Conservation (phyloP, 2,888 invertebrate genomes). For the Trachelus tabidus region DNA sequence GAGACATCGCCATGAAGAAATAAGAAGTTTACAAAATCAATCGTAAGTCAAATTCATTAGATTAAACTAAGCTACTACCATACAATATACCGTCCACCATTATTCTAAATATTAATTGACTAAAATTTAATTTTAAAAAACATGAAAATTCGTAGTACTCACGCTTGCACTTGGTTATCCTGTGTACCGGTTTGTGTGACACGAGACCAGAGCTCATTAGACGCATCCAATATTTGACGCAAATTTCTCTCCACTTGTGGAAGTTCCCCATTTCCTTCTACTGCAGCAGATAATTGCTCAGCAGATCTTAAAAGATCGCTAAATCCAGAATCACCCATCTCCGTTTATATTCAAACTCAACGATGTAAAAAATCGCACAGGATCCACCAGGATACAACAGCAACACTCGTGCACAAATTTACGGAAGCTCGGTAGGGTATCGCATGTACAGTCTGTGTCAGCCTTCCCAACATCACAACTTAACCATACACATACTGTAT, state of each 20-base stretch:
- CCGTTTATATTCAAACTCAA: background rate
- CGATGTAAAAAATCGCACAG: background rate
- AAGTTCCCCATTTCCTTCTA: slow-evolving; percentile 85
- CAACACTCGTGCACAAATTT: background rate
- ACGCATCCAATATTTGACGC: slow-evolving; percentile 91
- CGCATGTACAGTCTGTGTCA: too few species aligned
- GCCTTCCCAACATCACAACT: too few species aligned
- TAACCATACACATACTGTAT: too few species aligned
- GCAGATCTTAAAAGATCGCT: slow-evolving; percentile 90
- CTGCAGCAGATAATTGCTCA: slow-evolving; percentile 89
- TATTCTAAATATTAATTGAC: background rate
- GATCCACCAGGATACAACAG: background rate
- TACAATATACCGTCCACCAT: too few species aligned
- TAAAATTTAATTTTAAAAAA: background rate
- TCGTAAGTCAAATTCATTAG: background rate
- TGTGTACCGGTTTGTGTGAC: slow-evolving; percentile 88
- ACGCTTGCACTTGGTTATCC: slow-evolving; percentile 88
- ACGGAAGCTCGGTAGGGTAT: too few species aligned
- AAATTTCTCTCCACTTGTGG: slow-evolving; percentile 90
- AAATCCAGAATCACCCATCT: slow-evolving; percentile 73
- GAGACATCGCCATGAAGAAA: background rate
- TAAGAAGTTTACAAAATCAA: background rate
- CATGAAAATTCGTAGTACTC: slow-evolving; percentile 58
- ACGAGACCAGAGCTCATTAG: slow-evolving; percentile 87
- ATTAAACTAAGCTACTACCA: too few species aligned